Base-by-base conservation (phyloP, 2,888 invertebrate genomes). In the Tridacna crocea region DNA sequence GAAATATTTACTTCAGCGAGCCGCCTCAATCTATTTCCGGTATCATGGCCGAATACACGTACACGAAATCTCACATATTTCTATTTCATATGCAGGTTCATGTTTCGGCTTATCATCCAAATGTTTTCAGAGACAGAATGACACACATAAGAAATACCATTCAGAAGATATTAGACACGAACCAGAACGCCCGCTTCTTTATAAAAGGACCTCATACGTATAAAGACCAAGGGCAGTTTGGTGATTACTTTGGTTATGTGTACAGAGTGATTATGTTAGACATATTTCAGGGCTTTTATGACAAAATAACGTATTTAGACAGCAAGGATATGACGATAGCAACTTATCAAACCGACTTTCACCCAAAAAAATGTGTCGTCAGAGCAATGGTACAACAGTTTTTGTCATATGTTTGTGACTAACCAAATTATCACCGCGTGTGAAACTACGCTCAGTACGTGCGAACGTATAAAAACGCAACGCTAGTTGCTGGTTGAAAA, bases 321-420 rank as follows among this genome's bases (percentile, higher is more conserved):
- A 70, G 51, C 51, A 51, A 48, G 26, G 70, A 70, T 51, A 51
- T 51, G 70, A 70, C 70, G 8, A 51, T 26, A 13, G 70, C 70
- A 22, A 26, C 48, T 26, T 24, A 0, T 12, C 24, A 22, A 24
- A 15, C 51, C 8, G 51, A 22, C 51, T 51, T 24, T 51, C 70
- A 70, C 51, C 70, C 70, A 8, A 70, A 11, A 10, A 12, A n/a
- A 19, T 0, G 26, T 12, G 26, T 51, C 13, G 70, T 70, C 13
- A 22, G 6, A 51, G 51, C 13, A 8, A 70, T 70, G 70, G 70
- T 70, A 24, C 15, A 70, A 0, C 70, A 70, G n/a, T 26, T 70
- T 11, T 51, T 70, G 22, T 48, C 70, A 6, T 70, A 70, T 51
- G 51, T 70, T 19, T 70, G 70, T 51, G 65, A 27, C 19, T 55